Evolutionary conservation across 2,797 vertebrate genomes (phyloP), one percentile per base, ranked within the genome.

Genomic region (Lepilemur septentrionalis): DNA sequence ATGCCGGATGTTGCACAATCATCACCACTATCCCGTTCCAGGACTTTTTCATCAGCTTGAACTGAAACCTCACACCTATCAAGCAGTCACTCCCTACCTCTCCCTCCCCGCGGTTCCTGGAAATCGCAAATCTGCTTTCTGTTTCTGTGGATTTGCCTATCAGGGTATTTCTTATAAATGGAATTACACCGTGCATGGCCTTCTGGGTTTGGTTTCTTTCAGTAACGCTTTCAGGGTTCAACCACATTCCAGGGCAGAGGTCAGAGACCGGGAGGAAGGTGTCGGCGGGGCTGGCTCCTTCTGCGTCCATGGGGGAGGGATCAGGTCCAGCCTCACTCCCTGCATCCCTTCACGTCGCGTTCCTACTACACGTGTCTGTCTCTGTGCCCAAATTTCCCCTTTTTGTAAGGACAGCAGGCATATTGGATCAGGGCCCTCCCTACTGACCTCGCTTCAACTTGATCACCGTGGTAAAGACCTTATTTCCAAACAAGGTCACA

Each of bases 41-140:
- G 82, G 63, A 72, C 20, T 30, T 18, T 13, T 18, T 20, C 8
- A 2, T 22, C 28, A 5, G 65, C 48, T 28, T 4, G 32, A 28
- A 41, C 46, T 2, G 57, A 46, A 81, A 30, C 38, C 17, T 17
- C 5, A 13, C 20, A n/a, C 35, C 32, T 57, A 3, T 1, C 15
- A 17, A 20, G n/a, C 46, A 1, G 10, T 7, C 73, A 2, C 22
- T 17, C 22, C 13, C 7, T 25, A 4, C 1, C 28, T 1, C 23
- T 4, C 2, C 28, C 15, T 2, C 10, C 14, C 32, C 12, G 6
- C 22, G 13, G 52, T 2, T 50, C n/a, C 57, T 15, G 48, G 41
- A 52, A 82, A 43, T 18, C 59, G 7, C 23, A 20, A 17, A 6
- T n/a, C 11, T 12, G 73, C 67, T 65, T 87, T 48, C 67, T 41